Base-by-base conservation (phyloP, 2,113 vertebrate species). In the Passer montanus region DNA sequence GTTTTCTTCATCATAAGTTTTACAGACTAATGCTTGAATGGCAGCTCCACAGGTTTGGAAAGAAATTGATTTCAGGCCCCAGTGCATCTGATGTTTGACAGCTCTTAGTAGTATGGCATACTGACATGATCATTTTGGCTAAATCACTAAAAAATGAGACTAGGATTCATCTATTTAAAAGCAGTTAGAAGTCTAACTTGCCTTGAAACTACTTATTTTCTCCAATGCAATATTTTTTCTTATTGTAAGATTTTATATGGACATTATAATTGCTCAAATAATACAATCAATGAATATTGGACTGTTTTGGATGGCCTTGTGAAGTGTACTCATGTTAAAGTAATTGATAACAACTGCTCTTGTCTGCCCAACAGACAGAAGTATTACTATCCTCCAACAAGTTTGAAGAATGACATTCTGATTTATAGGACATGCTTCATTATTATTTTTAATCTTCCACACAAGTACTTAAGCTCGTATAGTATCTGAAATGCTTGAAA, bases 41-140 rank as follows among this genome's bases (percentile, higher is more conserved):
- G 24, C 26, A 94, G 44, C 49, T 95, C 94, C 52, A 58, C 33
- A 87, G 58, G 49, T 96, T 93, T 97, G 89, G 91, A 95, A 97
- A 91, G 74, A 78, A 94, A 94, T 82, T 84, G 70, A 79, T 80
- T 88, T 97, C 72, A 92, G 78, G 69, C n/a, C 50, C 22, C n/a
- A 50, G 14, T 91, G 69, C 35, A 60, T 93, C 53, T 89, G 43
- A 75, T 96, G 13, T 74, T 92, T 94, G 27, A 55, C 52, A 96
- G 22, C 16, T 68, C 50, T 92, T 84, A 83, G 72, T 43, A 79
- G 84, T 91, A 94, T 96, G 33, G 59, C 63, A 94, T 68, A 23
- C 33, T 70, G 74, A 87, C 74, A 91, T 53, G 49, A 58, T 74
- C 93, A 59, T 87, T 96, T 87, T 91, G 64, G 56, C 59, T 91